Evolutionary conservation across 2,797 vertebrate species (phyloP).

Genomic region (Mormyrops boulengeri): DNA sequence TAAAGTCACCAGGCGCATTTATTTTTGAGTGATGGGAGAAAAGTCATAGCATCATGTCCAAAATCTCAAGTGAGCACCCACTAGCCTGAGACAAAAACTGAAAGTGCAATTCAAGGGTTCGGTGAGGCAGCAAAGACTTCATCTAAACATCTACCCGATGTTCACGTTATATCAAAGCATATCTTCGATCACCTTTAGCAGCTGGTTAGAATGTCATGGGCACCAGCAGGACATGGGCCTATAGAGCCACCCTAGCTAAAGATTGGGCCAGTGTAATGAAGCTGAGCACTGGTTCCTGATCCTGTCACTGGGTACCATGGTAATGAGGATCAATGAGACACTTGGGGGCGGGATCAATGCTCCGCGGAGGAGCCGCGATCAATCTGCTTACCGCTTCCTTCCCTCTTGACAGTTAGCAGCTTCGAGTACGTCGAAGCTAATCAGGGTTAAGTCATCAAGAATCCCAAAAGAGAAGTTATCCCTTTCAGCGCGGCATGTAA

Average conservation of each 20-base stretch:
- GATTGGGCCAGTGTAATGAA: slow-evolving; percentile 24
- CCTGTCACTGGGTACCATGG: slow-evolving; percentile 30
- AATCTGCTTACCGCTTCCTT: background rate
- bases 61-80: background rate
- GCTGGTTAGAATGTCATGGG: background rate
- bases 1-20: background rate
- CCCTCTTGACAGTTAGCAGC: slow-evolving; percentile 12
- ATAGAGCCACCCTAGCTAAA: background rate
- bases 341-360: slow-evolving; percentile 55
- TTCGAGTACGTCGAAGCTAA: slow-evolving; percentile 23
- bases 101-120: background rate
- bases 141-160: background rate
- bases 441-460: slow-evolving; percentile 54
- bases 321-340: slow-evolving; percentile 53
- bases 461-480: slow-evolving; percentile 51
- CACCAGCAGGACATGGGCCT: background rate
- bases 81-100: background rate
- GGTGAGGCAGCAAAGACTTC: background rate
- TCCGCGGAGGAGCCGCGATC: slow-evolving; percentile 24
- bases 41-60: background rate
- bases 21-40: background rate
- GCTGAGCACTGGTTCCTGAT: slow-evolving; percentile 19
- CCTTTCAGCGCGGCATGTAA: background rate
- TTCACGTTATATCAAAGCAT: background rate
- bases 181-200: background rate